Conservation (phyloP, 1,140 invertebrate genomes). For the Drosophila yakuba region DNA sequence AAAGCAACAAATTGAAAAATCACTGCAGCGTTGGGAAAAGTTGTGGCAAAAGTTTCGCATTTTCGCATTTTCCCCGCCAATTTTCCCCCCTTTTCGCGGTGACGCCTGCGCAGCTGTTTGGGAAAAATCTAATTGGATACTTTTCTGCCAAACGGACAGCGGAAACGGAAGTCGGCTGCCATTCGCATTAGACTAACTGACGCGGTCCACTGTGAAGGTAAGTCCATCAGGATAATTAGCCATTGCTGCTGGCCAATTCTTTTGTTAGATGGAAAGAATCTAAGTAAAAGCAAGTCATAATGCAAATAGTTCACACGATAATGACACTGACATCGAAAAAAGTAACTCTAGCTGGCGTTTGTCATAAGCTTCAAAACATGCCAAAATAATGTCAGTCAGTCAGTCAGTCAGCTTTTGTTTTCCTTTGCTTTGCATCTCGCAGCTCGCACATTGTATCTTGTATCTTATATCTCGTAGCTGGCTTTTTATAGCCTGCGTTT, state of each 20-base stretch:
- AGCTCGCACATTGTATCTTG: constrained; percentile 7
- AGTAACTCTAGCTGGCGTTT: constrained; percentile 39
- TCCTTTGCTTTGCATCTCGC: constrained; percentile 35
- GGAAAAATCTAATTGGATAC: constrained; percentile 70
- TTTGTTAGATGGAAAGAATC: constrained; percentile 12
- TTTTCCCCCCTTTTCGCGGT: constrained; percentile 36
- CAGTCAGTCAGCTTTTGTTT: constrained; percentile 43
- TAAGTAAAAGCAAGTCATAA: constrained; percentile 4
- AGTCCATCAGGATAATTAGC: constrained; percentile 30
- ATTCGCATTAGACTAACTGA: constrained; percentile 47
- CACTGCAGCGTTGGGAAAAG: constrained; percentile 14
- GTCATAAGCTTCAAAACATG: constrained; percentile 46
- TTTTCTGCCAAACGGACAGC: constrained; percentile 42
- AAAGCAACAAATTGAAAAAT: constrained; percentile 33
- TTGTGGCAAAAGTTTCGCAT: constrained; percentile 30
- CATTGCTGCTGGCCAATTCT: constrained; percentile 8
- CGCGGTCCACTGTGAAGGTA: constrained; percentile 3
- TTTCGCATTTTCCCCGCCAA: constrained; percentile 14
- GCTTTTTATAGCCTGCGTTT: constrained; percentile 55
- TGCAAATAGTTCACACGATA: constrained; percentile 40
- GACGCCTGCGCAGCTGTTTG: constrained; percentile 74
- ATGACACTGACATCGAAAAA: constrained; percentile 41
- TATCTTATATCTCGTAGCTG: constrained; percentile 33
- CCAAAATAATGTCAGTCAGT: constrained; percentile 64
- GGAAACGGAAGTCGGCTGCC: constrained; percentile 64